phyloP scores from a whole-genome alignment of 2,113 vertebrate genomes.

The Marmota flaviventris region DNA sequence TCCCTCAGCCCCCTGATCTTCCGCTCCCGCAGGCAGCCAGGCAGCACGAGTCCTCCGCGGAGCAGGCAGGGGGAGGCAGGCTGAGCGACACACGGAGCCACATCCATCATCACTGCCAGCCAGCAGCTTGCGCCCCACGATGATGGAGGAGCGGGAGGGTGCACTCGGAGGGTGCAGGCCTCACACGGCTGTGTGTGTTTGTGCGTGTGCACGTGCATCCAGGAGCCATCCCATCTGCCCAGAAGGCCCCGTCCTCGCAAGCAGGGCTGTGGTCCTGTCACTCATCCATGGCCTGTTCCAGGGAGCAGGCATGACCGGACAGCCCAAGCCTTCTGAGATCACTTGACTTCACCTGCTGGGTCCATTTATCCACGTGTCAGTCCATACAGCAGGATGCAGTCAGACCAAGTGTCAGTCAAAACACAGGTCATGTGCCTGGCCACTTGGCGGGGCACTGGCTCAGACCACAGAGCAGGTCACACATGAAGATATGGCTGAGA shows the following conservation, averaged over 20 bases:
- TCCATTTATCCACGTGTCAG: background rate
- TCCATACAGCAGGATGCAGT: fast-evolving
- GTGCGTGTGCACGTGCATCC: fast-evolving
- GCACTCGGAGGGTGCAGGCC: background rate
- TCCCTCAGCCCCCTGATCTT: conserved; percentile 33
- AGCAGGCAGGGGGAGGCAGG: background rate
- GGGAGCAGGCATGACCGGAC: background rate
- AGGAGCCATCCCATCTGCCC: background rate
- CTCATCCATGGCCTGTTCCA: background rate
- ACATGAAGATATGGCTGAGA: background rate
- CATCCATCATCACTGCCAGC: conserved; percentile 55
- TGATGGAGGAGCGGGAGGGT: fast-evolving
- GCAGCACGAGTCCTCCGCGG: conserved; percentile 18
- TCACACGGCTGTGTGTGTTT: fast-evolving
- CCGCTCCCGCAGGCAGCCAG: conserved; percentile 54
- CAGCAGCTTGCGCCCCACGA: background rate
- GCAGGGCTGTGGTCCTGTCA: background rate
- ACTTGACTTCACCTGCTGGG: background rate
- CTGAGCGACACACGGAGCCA: background rate
- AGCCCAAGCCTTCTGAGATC: background rate
- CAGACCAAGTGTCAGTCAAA: background rate
- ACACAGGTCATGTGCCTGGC: background rate
- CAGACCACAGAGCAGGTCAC: background rate
- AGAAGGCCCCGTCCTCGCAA: background rate
- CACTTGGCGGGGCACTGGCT: background rate